These are phyloP conservation scores for Conger conger DNA, from an alignment of 2,113 vertebrate genomes.

Conservation along the genomic window DNA sequence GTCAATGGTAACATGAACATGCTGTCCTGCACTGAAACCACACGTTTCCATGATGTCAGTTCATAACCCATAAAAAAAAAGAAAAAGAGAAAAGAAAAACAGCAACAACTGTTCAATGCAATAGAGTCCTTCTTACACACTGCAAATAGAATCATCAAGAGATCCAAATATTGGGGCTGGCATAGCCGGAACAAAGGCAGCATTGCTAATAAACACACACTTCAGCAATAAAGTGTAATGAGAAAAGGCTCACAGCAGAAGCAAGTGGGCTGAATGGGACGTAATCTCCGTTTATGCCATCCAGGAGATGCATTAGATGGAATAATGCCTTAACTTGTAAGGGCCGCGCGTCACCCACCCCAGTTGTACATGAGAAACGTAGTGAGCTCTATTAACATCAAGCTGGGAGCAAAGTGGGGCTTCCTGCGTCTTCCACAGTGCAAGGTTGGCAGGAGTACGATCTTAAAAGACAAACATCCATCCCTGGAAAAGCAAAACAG, in stretches of 20 bases:
- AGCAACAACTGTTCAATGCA: neutral
- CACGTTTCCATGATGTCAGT: neutral
- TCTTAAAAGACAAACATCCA: neutral
- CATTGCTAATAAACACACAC: neutral
- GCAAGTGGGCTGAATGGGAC: neutral
- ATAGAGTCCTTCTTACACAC: neutral
- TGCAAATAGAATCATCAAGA: neutral
- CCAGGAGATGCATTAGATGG: neutral
- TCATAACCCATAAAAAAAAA: neutral
- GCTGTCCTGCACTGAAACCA: neutral
- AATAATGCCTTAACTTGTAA: neutral
- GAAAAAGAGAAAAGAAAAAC: neutral
- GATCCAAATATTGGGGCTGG: neutral
- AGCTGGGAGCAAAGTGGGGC: neutral
- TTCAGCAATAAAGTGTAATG: neutral
- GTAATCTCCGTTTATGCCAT: neutral
- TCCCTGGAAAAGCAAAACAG: too few species aligned
- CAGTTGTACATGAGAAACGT: neutral
- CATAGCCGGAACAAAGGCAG: neutral
- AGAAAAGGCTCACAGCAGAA: conserved; percentile 5
- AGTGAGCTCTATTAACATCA: neutral
- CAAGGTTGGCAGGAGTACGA: neutral
- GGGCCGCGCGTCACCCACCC: neutral
- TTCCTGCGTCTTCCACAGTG: neutral
- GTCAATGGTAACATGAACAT: neutral